Evolutionary conservation across 2,797 vertebrate species (phyloP), one percentile per base, ranked within the genome.

Genomic region (Chromis chromis): DNA sequence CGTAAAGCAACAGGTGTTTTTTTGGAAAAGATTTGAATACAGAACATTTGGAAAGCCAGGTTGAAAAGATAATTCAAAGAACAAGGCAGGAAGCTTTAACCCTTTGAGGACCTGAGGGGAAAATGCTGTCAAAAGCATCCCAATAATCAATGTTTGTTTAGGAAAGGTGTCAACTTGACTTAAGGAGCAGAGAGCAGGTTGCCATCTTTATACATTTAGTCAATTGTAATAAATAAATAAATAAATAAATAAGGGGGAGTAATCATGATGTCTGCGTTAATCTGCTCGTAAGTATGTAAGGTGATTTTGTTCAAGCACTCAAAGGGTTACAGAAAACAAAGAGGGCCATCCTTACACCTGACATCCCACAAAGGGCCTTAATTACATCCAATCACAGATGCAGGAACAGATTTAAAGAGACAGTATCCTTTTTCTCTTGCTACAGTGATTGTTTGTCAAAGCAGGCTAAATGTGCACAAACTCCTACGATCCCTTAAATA

Each of bases 301-400:
- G 31, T 53, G 40, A 74, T 82, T 31, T 80, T 68, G 50, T 78
- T 93, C 92, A 95, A 95, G 94, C 82, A 83, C 94, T 95, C 95
- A 96, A 96, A 96, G 94, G 95, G 94, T 96, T 96, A 93, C 84
- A 93, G 53, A 90, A 91, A 95, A 81, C 90, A 94, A 92, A 91
- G 88, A 94, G 84, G 91, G 83, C 88, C 92, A 86, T 90, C 85
- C 85, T 93, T 94, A 81, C 88, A 90, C 91, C 84, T 80, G 84
- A 84, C 89, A 93, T 88, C 93, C 92, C 89, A 93, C 61, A 91
- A 93, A 91, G 88, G 88, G 57, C 52, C 66, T 86, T 66, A 46
- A 81, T 81, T 74, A 85, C 82, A 88, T 88, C 90, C 76, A 92
- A 78, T 89, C 86, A 93, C 83, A 92, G 89, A 87, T 86, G 82